Evolutionary conservation across 2,113 vertebrate species (phyloP).

Genomic region (Prunella himalayana): DNA sequence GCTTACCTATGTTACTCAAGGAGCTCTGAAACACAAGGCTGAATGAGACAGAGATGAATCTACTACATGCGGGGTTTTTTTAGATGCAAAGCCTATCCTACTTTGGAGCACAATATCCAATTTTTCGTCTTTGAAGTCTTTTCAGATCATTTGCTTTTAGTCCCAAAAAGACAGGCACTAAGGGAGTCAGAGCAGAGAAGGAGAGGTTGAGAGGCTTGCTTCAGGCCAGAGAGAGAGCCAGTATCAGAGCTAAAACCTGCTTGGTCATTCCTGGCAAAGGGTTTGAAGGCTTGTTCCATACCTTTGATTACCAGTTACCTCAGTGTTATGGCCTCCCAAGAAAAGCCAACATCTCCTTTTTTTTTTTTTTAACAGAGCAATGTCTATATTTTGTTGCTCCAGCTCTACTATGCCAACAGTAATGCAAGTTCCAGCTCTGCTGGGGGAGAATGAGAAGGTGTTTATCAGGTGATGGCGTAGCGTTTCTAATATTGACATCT

Average conservation of each 20-base stretch:
- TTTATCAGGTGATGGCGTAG: neutral
- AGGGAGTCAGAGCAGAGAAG: neutral
- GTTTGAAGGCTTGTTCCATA: neutral
- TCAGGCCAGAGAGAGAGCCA: neutral
- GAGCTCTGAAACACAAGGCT: neutral
- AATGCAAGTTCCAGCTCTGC: neutral
- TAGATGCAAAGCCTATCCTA: neutral
- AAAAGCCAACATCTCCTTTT: neutral
- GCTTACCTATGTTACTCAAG: neutral
- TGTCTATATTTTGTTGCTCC: neutral
- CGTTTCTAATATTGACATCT: neutral
- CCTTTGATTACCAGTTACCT: neutral
- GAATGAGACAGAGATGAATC: neutral
- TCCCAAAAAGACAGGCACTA: neutral
- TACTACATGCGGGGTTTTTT: accelerated
- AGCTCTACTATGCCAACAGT: neutral
- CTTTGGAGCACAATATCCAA: neutral
- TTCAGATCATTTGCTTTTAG: neutral
- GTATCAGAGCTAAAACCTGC: neutral
- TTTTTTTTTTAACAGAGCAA: neutral
- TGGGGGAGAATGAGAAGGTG: neutral
- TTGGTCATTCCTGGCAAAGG: neutral
- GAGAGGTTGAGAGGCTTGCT: neutral
- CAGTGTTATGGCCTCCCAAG: neutral
- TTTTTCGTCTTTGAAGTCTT: neutral